Evolutionary conservation across 2,888 invertebrate genomes (phyloP), one percentile per base, ranked within the genome.

Genomic region (Lepidocyrtoides sp.): DNA sequence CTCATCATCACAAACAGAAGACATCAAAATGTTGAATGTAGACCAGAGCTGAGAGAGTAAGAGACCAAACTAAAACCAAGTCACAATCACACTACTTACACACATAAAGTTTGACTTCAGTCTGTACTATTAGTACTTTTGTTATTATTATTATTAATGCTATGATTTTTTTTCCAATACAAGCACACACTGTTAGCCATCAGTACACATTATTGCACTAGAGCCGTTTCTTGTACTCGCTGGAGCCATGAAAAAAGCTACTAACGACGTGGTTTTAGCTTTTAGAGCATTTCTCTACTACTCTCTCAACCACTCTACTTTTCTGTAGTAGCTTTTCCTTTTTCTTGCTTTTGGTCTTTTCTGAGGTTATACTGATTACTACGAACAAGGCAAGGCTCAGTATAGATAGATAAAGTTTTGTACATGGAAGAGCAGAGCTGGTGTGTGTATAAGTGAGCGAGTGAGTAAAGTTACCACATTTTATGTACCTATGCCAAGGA

Each of bases 1-100:
- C 26, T 44, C 48, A 75, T 75, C 44, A 17, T 69, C 32, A 75
- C 48, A 75, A 75, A 26, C 44, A 75, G 48, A 75, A 75, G 20
- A 51, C 75, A 75, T 75, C 75, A 75, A 75, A 36, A 69, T n/a
- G n/a, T n/a, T n/a, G n/a, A n/a, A n/a, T n/a, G n/a, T n/a, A n/a
- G 23, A 23, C 5, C n/a, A 75, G 26, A 69, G 36, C 69, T 41
- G 26, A 3, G 14, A 29, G 12, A 20, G 23, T 23, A 72, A 36
- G 17, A 36, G 23, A 23, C 23, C 0, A 41, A 72, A 17, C 26
- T 2, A 17, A 72, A 69, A n/a, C 36, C 44, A 51, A 51, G 48
- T 75, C 48, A 75, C 26, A 48, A 10, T 29, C 48, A 75, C 36
- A 48, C 29, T 29, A 29, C 12, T 29, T 14, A 29, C 63, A 63